Evolutionary conservation across 2,888 invertebrate genomes (phyloP).

Genomic region (Macrostomum cliftonense): DNA sequence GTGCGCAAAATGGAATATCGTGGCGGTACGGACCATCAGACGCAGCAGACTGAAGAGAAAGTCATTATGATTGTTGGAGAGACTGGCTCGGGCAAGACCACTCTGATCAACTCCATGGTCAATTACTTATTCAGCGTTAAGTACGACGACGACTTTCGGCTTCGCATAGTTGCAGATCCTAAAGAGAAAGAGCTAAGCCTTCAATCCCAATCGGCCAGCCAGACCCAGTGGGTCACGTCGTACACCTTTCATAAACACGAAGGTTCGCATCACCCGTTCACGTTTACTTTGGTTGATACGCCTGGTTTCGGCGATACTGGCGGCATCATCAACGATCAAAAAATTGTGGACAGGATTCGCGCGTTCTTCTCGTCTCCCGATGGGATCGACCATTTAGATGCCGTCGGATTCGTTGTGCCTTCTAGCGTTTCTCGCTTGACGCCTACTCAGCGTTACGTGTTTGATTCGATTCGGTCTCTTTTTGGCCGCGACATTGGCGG

Average conservation of each 20-base stretch:
- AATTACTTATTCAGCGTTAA: conserved; percentile 6
- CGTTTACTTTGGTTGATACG: conserved; percentile 1
- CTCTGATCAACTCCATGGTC: conserved; percentile 6
- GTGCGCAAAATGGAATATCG: no score
- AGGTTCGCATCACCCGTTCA: conserved; percentile 2
- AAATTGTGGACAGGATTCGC: conserved; percentile 4
- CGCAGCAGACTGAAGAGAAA: no score
- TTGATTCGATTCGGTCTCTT: conserved; percentile 13
- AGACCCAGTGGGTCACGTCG: conserved; percentile 1
- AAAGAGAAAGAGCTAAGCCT: background rate
- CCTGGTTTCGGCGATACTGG: conserved; percentile 9
- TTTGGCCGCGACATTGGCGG: conserved; percentile 16
- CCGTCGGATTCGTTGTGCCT: conserved; percentile 16
- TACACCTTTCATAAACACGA: conserved; percentile 4
- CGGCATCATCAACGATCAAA: conserved; percentile 1
- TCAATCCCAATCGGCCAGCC: background rate
- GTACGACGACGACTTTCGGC: conserved; percentile 5
- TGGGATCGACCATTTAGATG: conserved; percentile 11
- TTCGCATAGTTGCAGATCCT: background rate
- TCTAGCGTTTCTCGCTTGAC: conserved; percentile 9
- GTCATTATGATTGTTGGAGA: conserved; percentile 5
- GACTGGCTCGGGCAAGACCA: conserved; percentile 7
- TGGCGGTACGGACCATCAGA: no score
- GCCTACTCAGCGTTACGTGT: background rate
- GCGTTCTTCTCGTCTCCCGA: background rate